Evolutionary conservation across 1,140 invertebrate genomes (phyloP).

Genomic region (Meteorus sp.): DNA sequence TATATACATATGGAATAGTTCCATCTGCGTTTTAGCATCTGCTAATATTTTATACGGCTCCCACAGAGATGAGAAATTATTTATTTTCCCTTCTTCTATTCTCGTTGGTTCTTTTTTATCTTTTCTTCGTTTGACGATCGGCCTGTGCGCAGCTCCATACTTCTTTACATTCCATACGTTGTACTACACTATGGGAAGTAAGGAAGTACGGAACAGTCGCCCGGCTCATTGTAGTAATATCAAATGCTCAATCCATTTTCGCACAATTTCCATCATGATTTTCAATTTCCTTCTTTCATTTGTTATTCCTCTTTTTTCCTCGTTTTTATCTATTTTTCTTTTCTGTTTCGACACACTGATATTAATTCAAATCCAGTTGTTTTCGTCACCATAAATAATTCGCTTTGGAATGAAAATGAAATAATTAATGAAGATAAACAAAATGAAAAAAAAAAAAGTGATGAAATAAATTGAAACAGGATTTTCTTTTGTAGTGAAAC

Average conservation of each 20-base stretch:
- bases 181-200: slow-evolving; percentile 88
- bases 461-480: neutral
- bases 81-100: too few relatives aligned
- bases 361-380: too few relatives aligned
- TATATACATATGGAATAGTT: too few relatives aligned
- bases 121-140: slow-evolving; percentile 33
- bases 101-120: too few relatives aligned
- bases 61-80: too few relatives aligned
- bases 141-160: slow-evolving; percentile 78
- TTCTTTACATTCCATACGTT: slow-evolving; percentile 97
- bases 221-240: slow-evolving; percentile 31
- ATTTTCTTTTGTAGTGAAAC: too few relatives aligned
- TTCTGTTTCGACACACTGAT: too few relatives aligned
- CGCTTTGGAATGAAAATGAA: neutral
- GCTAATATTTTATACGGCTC: too few relatives aligned
- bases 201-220: slow-evolving; percentile 89
- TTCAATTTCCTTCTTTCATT: too few relatives aligned
- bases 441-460: neutral
- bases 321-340: too few relatives aligned
- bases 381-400: neutral
- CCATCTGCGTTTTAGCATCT: too few relatives aligned
- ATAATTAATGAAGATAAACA: neutral
- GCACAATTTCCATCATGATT: neutral
- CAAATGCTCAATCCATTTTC: neutral
- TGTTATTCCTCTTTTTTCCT: neutral